These are phyloP conservation scores for Lasioglossum marginatum DNA, from an alignment of 2,888 invertebrate genomes.

Conservation along the genomic window DNA sequence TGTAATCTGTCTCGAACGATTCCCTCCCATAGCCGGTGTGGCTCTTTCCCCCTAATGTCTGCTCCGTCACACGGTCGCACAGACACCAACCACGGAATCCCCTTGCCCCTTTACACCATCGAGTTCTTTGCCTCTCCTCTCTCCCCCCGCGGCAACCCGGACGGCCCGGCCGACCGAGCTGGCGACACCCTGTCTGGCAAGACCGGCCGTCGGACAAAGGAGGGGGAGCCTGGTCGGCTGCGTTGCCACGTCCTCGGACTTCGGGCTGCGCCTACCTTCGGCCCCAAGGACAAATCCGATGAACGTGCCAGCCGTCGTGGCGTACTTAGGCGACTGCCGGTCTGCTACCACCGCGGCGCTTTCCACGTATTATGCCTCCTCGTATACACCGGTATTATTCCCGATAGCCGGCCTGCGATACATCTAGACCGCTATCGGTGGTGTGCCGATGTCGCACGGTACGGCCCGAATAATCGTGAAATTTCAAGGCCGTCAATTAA, in stretches of 20 bases:
- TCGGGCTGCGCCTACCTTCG: slow-evolving; percentile 76
- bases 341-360: slow-evolving; percentile 64
- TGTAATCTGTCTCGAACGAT: slow-evolving; percentile 64
- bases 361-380: slow-evolving; percentile 52
- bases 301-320: slow-evolving; percentile 82
- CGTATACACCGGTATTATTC: slow-evolving; percentile 47
- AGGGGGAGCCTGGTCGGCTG: slow-evolving; percentile 76
- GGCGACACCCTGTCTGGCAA: slow-evolving; percentile 98
- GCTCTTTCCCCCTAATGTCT: slow-evolving; percentile 56
- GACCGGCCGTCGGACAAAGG: slow-evolving; percentile 87
- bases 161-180: slow-evolving; percentile 91
- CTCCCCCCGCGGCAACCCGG: slow-evolving; percentile 71
- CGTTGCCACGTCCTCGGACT: slow-evolving; percentile 77
- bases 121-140: slow-evolving; percentile 45
- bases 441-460: background rate
- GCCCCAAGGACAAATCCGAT: slow-evolving; percentile 84
- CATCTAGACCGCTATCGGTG: background rate
- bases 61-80: slow-evolving; percentile 59
- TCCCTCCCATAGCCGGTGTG: slow-evolving; percentile 58
- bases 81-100: slow-evolving; percentile 53
- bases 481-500: background rate
- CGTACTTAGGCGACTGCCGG: slow-evolving; percentile 78
- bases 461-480: background rate
- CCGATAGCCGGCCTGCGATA: background rate
- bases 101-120: slow-evolving; percentile 59